Conservation (phyloP, 2,888 invertebrate genomes). For the Microctonus hyperodae region DNA sequence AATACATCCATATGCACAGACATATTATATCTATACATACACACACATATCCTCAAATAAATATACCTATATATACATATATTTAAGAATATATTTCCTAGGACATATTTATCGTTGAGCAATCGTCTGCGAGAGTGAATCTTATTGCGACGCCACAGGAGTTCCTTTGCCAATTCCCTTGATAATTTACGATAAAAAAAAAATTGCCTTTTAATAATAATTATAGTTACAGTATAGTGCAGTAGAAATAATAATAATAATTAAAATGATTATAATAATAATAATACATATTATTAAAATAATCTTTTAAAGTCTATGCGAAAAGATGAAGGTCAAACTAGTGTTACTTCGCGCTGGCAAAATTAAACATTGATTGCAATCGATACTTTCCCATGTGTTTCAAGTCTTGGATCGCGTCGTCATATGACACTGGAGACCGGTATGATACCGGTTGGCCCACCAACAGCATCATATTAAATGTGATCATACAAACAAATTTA, state of each 20-base stretch:
- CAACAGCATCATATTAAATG: background rate
- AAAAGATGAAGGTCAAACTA: conserved; percentile 8
- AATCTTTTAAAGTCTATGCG: conserved; percentile 1
- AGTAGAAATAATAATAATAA: too few species aligned
- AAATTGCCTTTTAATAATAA: conserved; percentile 58
- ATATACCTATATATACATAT: background rate
- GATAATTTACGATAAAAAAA: conserved; percentile 56
- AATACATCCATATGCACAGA: too few species aligned
- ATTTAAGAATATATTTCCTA: conserved; percentile 17
- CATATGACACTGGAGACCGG: conserved; percentile 27
- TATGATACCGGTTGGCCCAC: conserved; percentile 26
- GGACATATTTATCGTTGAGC: conserved; percentile 21
- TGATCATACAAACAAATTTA: conserved; percentile 1
- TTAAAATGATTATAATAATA: too few species aligned
- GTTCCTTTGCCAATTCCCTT: conserved; percentile 44
- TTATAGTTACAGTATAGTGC: too few species aligned
- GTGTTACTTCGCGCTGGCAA: conserved; percentile 19
- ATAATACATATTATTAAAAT: too few species aligned
- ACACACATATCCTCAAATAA: too few species aligned
- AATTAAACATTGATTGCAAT: conserved; percentile 28
- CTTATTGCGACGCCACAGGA: conserved; percentile 49
- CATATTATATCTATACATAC: conserved; percentile 34
- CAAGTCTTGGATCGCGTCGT: conserved; percentile 19
- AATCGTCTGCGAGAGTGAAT: conserved; percentile 21
- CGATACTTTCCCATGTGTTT: conserved; percentile 8